Percentiles rank a stretch among this genome's conserved stretches.
Evolutionary conservation across 2,797 vertebrate species (phyloP).

Genomic region (Sebastolobus alascanus): DNA sequence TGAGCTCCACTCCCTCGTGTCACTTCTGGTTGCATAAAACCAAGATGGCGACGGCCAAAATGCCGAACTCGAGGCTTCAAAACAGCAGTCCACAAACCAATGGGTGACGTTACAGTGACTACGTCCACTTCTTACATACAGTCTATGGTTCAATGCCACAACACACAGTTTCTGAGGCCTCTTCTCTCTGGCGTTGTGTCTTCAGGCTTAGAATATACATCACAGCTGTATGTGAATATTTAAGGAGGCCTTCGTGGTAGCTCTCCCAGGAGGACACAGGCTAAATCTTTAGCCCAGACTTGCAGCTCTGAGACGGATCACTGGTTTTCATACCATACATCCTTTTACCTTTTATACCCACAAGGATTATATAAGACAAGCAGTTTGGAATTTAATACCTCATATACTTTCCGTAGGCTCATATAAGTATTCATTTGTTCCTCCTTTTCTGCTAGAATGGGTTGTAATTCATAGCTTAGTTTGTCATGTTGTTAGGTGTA

Average conservation of each 20-base stretch:
- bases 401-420: background rate
- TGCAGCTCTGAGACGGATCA: constrained; percentile 3
- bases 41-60: no score
- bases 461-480: background rate
- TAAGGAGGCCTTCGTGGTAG: background rate
- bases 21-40: no score
- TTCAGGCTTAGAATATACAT: background rate
- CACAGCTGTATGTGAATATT: constrained; percentile 14
- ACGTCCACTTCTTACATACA: no score
- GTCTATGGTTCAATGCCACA: no score
- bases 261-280: background rate
- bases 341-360: background rate
- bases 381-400: background rate
- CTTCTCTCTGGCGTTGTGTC: background rate
- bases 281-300: background rate
- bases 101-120: no score
- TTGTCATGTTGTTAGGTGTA: constrained; percentile 17
- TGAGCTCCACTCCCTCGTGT: no score
- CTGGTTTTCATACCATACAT: constrained; percentile 11
- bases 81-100: no score
- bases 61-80: no score
- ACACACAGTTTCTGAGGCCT: no score
- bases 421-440: background rate
- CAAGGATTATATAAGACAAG: background rate
- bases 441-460: background rate